Evolutionary conservation across 2,113 vertebrate species (phyloP).

Genomic region (Dicerorhinus sumatrensis): DNA sequence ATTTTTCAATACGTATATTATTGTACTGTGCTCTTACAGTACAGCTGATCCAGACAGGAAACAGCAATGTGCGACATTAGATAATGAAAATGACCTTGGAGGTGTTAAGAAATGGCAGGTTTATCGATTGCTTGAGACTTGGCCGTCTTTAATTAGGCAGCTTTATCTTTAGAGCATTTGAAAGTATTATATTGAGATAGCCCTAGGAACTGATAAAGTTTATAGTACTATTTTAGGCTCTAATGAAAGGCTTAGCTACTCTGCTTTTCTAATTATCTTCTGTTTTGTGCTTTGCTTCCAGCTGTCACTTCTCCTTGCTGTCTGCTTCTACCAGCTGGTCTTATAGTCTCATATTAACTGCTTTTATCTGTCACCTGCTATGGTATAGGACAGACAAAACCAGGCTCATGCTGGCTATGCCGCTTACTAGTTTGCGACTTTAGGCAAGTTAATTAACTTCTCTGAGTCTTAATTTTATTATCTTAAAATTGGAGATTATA

Average conservation of each 20-base stretch:
- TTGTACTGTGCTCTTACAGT: neutral
- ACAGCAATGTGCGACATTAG: too few species aligned
- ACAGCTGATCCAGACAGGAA: neutral
- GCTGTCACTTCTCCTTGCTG: constrained; percentile 40
- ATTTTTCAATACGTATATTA: neutral
- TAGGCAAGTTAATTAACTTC: constrained; percentile 54
- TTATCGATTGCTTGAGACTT: neutral
- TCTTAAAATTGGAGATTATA: constrained; percentile 51
- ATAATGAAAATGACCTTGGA: neutral
- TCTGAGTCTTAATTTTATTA: constrained; percentile 47
- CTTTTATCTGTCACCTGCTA: constrained; percentile 46
- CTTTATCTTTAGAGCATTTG: constrained; percentile 13
- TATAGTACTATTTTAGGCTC: neutral
- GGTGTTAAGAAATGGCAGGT: neutral
- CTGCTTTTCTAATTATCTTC: constrained; percentile 44
- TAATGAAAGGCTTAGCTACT: neutral
- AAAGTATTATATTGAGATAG: neutral
- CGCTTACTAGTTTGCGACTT: constrained; percentile 15
- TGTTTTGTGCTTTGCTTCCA: constrained; percentile 56
- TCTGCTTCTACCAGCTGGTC: constrained; percentile 4
- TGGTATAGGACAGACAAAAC: neutral
- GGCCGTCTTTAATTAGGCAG: constrained; percentile 8
- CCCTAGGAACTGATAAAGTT: neutral
- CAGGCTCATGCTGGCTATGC: neutral
- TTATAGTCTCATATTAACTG: neutral